Evolutionary conservation across 2,888 invertebrate species (phyloP), one percentile per base, ranked within the genome.

Genomic region (Celastrina argiolus): DNA sequence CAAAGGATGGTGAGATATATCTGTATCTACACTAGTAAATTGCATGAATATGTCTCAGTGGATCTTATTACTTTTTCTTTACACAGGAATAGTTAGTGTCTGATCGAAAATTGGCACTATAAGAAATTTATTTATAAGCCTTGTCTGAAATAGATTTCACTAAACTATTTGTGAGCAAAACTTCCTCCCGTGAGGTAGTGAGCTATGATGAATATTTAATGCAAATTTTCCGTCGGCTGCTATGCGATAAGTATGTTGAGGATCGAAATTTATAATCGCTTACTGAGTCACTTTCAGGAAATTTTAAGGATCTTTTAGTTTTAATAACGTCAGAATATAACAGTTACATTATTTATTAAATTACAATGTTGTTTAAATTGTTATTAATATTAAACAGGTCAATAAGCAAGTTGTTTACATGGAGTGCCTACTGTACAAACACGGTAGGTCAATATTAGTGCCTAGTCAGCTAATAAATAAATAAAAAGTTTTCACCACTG

Each of bases 181-280:
- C 31, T 58, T 31, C 31, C 58, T 58, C 31, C 58, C 28, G 16
- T 31, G 1, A 31, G 16, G n/a, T 31, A 31, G 58, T 58, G 28
- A 56, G 31, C 28, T 7, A 58, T 58, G 31, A n/a, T 58, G 58
- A 58, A 31, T 58, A 58, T 58, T 58, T 31, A 58, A 58, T 58
- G 58, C 58, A 58, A 58, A 58, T 58, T 58, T 58, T 31, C 31
- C 31, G n/a, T 28, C 31, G 31, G 58, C 58, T n/a, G n/a, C 31
- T n/a, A 31, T 31, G 58, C 58, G 58, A 58, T 31, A 58, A 58
- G 58, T 58, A 58, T 31, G 58, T 31, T n/a, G 56, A 56, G 58
- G 16, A 58, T 58, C 31, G 58, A 58, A 28, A 58, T 58, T 58
- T 58, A 31, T 58, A 58, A 58, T 58, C 58, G 58, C 31, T 58